A percentile compares a stretch with the other conserved stretches of the same genome.
Evolutionary conservation across 2,797 vertebrate genomes (phyloP).

Genomic region (Scarus forsteni): DNA sequence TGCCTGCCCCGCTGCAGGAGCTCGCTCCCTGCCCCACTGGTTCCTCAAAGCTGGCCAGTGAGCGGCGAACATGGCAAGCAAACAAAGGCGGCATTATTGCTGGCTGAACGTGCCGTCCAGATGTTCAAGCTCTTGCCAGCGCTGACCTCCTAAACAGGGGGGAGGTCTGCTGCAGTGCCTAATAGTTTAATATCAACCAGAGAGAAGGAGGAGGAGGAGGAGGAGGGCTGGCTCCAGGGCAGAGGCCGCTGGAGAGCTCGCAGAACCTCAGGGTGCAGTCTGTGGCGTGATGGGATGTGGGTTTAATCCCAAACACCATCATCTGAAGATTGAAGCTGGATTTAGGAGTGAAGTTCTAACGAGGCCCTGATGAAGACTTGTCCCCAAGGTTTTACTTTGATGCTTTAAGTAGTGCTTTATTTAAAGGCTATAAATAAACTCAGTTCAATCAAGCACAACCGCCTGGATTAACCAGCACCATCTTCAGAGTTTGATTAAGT

Average conservation of each 20-base stretch:
- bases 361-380: not conserved
- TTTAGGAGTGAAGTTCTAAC: conserved; percentile 9
- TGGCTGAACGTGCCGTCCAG: conserved; percentile 88
- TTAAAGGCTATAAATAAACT: not conserved
- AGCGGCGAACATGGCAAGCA: conserved; percentile 80
- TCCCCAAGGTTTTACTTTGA: not conserved
- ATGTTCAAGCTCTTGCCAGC: conserved; percentile 83
- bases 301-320: conserved; percentile 50
- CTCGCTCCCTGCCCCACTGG: conserved; percentile 49
- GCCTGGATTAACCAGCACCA: not conserved
- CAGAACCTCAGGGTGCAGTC: conserved; percentile 50
- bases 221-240: conserved; percentile 50
- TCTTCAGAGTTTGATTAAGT: not conserved
- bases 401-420: not conserved
- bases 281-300: conserved; percentile 49
- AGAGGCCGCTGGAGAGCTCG: conserved; percentile 41
- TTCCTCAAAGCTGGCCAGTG: conserved; percentile 80
- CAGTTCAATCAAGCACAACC: not conserved
- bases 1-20: conserved; percentile 71
- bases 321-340: conserved; percentile 25
- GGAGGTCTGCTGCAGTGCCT: conserved; percentile 58
- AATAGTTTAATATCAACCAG: conserved; percentile 80
- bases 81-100: conserved; percentile 83
- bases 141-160: conserved; percentile 72
- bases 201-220: conserved; percentile 1